phyloP scores from a whole-genome alignment of 2,113 vertebrate genomes.

The Scortum barcoo region DNA sequence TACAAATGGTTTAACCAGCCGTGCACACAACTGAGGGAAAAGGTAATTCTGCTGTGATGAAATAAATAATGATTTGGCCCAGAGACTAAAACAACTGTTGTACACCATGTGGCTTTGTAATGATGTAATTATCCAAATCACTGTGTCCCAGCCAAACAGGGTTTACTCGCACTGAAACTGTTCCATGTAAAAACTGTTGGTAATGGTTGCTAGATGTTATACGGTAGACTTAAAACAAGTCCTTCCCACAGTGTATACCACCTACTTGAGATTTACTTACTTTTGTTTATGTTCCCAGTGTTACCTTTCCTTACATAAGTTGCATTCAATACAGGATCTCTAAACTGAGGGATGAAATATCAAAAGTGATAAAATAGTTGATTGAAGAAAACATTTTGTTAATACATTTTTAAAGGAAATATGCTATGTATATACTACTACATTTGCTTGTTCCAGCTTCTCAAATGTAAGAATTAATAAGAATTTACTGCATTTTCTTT shows the following conservation, averaged over 20 bases:
- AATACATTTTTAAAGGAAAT: too few relatives aligned
- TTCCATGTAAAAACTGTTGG: not conserved
- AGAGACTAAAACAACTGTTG: conserved; percentile 41
- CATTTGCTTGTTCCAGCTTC: too few relatives aligned
- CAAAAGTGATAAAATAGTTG: too few relatives aligned
- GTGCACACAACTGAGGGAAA: conserved; percentile 12
- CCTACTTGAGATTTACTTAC: not conserved
- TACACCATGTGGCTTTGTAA: conserved; percentile 32
- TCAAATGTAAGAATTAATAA: too few relatives aligned
- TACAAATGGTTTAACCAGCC: conserved; percentile 36
- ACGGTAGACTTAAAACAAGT: not conserved
- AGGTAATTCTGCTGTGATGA: conserved; percentile 47
- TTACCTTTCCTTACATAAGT: too few relatives aligned
- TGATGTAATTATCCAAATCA: conserved; percentile 43
- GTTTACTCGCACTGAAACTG: not conserved
- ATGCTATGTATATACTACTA: too few relatives aligned
- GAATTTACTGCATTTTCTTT: not conserved
- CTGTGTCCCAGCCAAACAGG: not conserved
- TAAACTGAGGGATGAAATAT: too few relatives aligned
- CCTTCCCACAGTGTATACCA: not conserved
- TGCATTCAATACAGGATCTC: too few relatives aligned
- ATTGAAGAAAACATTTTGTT: too few relatives aligned
- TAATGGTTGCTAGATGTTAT: not conserved
- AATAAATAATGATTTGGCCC: conserved; percentile 47
- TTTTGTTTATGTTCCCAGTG: too few relatives aligned